Evolutionary conservation across 2,797 vertebrate genomes (phyloP), one percentile per base, ranked within the genome.

Genomic region (Coendou prehensilis): DNA sequence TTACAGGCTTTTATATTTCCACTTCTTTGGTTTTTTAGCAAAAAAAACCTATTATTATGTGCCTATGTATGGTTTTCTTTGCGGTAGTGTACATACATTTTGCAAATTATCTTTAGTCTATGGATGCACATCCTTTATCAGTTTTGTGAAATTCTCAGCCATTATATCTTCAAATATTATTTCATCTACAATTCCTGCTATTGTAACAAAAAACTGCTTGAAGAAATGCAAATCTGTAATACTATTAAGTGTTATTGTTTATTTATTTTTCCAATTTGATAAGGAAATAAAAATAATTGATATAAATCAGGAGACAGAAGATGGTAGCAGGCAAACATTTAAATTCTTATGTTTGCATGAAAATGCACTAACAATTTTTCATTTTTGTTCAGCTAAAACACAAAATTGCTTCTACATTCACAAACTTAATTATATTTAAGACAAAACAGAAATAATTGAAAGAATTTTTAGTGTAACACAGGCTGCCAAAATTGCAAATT

Each of bases 321-420:
- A 92, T 59, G 28, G 23, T 59, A 91, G 79, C 33, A 59, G 57
- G 30, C 22, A 84, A 87, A 89, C 22, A 82, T 30, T 86, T 20
- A 90, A 95, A 92, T 97, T 94, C n/a, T 95, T 87, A 90, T 84
- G 54, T 85, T 92, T 83, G 47, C 96, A 91, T 50, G 93, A 92
- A 91, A 86, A 73, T 22, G 6, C 50, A 89, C 6, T 69, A 78
- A 87, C 1, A 63, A n/a, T 63, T 84, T 71, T 94, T 88, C 80
- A 90, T 57, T 95, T 93, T 96, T 94, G 5, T 92, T 94, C 61
- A 67, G 86, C 7, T 52, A 94, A 95, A 89, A 61, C 54, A 88
- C 73, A 73, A 37, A 91, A 94, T 91, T 96, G 11, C 22, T 86
- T 84, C 67, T 95, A 92, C 92, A 91, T 89, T 83, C 28, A 89